A percentile compares a stretch with the other conserved stretches of the same genome.
Evolutionary conservation across 2,113 vertebrate species (phyloP).

Genomic region (Lethenteron camtschaticum): DNA sequence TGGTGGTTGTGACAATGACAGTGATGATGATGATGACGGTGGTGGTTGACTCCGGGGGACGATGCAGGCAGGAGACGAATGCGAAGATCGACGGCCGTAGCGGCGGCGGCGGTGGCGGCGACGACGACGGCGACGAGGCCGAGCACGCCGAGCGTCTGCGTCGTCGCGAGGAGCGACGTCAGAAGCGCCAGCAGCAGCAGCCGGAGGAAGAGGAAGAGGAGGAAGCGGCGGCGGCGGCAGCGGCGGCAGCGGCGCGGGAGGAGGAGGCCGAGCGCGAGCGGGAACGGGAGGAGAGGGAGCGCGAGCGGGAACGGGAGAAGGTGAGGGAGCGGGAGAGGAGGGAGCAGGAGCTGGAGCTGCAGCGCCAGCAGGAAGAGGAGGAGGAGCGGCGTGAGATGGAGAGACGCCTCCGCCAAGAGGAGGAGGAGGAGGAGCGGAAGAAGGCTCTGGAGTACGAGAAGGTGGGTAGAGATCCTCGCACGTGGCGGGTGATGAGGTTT

Average conservation of each 20-base stretch:
- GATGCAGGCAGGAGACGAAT: too few species aligned
- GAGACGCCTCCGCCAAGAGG: neutral
- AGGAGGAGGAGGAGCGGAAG: too few species aligned
- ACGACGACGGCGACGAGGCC: neutral
- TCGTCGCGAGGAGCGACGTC: neutral
- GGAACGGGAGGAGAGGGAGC: neutral
- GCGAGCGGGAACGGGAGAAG: slow-evolving; percentile 1
- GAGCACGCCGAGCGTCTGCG: slow-evolving; percentile 1
- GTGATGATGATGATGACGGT: too few species aligned
- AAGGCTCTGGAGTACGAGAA: too few species aligned
- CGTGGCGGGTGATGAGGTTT: too few species aligned
- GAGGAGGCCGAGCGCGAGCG: neutral
- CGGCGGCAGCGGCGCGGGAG: neutral
- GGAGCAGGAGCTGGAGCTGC: neutral
- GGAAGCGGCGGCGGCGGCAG: neutral
- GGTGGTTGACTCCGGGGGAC: too few species aligned
- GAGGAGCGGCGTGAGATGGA: neutral
- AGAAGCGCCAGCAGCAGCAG: slow-evolving; percentile 3
- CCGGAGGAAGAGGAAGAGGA: neutral
- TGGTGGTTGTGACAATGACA: too few species aligned
- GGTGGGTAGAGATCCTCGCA: too few species aligned
- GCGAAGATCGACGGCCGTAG: too few species aligned
- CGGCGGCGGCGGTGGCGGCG: too few species aligned
- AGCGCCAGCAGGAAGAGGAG: neutral
- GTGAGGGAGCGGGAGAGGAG: neutral